Conservation (phyloP, 2,888 invertebrate genomes). For the Lamellibrachia satsuma region DNA sequence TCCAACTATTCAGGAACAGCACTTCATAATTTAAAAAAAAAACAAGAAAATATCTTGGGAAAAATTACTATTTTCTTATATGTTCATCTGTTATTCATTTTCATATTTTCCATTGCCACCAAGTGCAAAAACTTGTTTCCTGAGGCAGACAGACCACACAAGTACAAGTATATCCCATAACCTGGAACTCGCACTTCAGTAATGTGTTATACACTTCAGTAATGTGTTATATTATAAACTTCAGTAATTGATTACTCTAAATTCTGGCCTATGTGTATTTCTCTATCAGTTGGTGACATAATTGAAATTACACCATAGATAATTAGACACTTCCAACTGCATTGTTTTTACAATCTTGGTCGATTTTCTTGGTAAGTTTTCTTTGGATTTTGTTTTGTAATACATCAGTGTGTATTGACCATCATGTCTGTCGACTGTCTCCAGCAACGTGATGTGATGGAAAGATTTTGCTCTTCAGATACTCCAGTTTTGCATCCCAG, state of each 20-base stretch:
- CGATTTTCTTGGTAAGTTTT: neutral
- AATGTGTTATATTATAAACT: neutral
- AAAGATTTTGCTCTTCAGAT: slow-evolving; percentile 41
- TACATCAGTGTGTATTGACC: neutral
- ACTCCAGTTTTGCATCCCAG: slow-evolving; percentile 37
- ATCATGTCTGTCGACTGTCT: neutral
- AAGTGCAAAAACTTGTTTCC: no score
- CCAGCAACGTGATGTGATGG: neutral
- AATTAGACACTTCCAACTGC: neutral
- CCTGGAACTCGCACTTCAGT: neutral
- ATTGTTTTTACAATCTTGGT: neutral
- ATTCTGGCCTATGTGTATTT: neutral
- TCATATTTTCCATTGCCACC: no score
- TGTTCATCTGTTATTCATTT: no score
- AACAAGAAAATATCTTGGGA: no score
- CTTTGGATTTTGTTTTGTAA: neutral
- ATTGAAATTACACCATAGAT: neutral
- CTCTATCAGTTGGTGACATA: neutral
- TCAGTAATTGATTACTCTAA: neutral
- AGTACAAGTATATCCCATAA: neutral
- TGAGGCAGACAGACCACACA: neutral
- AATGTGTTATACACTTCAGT: neutral
- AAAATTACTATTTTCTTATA: no score
- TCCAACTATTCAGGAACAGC: no score
- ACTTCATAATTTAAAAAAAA: no score